Evolutionary conservation across 2,113 vertebrate species (phyloP), one percentile per base, ranked within the genome.

Genomic region (Solea solea): DNA sequence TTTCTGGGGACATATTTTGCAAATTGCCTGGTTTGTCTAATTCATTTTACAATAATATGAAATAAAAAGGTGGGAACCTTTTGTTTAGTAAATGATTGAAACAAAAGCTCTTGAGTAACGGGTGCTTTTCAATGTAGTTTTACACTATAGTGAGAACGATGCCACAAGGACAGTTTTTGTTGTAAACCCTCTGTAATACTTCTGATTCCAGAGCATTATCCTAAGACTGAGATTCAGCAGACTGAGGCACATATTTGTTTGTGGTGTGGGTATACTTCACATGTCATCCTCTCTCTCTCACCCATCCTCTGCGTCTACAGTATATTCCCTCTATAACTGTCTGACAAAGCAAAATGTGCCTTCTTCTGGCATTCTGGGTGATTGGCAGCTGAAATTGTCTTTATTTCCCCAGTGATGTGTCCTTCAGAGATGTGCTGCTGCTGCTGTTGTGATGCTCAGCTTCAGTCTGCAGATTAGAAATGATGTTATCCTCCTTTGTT

Each of bases 321-420:
- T 48, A 2, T 39, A 59, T 59, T 16, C 42, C 27, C 28, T 8
- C 45, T 72, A 50, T 44, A 70, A 53, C 70, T 42, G 27, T 57
- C 51, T 13, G 8, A 42, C 13, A 4, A 72, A 67, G 73, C 58
- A 71, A 66, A 71, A 82, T 6, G 3, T 34, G 57, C 34, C 70
- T 59, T 82, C 72, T 72, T 76, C 68, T 88, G 81, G 71, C 88
- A 82, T 81, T 88, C 74, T 76, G 53, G 21, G 45, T 89, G 88
- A 92, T 63, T 85, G 91, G 78, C 88, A 83, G 80, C 78, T 89
- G 69, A 88, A 90, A 89, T 91, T 89, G 81, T 80, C 81, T 78
- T 80, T 78, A 73, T 86, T 85, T 82, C 73, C 81, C 69, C 8
- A 7, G 74, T 11, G 61, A 67, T 48, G 61, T 84, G 81, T 82